These are phyloP conservation scores for Blastobasis lacticolella DNA, from an alignment of 2,888 invertebrate genomes.

Conservation along the genomic window DNA sequence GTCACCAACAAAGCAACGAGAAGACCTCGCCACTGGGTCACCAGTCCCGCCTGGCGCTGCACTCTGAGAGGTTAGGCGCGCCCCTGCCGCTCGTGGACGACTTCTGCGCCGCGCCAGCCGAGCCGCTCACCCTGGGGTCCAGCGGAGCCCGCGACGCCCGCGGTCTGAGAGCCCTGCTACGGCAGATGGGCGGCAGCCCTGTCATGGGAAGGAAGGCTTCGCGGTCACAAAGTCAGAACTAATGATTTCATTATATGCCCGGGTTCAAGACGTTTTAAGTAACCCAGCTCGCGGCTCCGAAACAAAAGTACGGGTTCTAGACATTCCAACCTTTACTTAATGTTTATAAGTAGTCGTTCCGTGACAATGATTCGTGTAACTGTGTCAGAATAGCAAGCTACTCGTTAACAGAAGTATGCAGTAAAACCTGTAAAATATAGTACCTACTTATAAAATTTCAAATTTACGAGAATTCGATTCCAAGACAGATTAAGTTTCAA, in stretches of 20 bases:
- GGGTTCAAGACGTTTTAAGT: no score
- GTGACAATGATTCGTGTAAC: no score
- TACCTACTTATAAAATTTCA: no score
- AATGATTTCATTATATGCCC: conserved; percentile 9
- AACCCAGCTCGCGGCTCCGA: no score
- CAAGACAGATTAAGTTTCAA: no score
- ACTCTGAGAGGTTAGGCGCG: conserved; percentile 68
- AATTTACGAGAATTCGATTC: no score
- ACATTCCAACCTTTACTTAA: no score
- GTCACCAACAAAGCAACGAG: conserved; percentile 33
- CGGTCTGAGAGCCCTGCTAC: conserved; percentile 83
- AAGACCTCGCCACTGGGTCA: conserved; percentile 69
- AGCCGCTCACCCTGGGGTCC: conserved; percentile 75
- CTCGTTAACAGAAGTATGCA: no score
- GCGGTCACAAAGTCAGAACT: conserved; percentile 66
- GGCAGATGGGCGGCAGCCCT: conserved; percentile 90
- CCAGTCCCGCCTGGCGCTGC: conserved; percentile 79
- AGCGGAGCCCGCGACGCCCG: conserved; percentile 78
- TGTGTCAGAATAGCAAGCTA: no score
- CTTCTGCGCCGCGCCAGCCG: conserved; percentile 91
- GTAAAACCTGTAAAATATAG: no score
- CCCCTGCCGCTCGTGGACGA: conserved; percentile 91
- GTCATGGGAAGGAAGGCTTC: conserved; percentile 82
- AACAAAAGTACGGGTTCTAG: no score
- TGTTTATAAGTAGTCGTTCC: no score